Evolutionary conservation across 2,797 vertebrate species (phyloP).

Genomic region (Cynopterus sphinx): DNA sequence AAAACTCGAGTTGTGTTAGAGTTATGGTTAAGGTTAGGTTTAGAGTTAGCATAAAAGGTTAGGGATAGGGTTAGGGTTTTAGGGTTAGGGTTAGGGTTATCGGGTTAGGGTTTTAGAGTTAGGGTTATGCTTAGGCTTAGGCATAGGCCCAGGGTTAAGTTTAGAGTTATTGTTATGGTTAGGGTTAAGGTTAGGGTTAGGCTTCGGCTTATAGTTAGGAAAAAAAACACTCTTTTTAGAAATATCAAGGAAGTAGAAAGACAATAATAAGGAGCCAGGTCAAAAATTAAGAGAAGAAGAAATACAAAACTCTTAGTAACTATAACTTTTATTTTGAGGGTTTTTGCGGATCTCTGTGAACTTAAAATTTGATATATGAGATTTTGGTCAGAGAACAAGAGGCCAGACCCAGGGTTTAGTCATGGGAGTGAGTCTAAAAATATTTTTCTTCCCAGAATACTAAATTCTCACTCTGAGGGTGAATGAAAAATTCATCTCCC

Average conservation of each 20-base stretch:
- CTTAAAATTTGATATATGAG: not conserved
- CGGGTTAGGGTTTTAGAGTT: no score
- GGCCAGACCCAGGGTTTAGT: not conserved
- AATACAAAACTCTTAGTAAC: not conserved
- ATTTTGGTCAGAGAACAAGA: not conserved
- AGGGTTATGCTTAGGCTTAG: no score
- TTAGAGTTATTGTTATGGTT: no score
- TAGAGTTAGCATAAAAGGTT: no score
- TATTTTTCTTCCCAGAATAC: not conserved
- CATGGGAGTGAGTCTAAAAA: not conserved
- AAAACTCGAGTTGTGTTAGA: no score
- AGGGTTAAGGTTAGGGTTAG: no score
- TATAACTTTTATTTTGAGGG: not conserved
- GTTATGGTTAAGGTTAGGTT: no score
- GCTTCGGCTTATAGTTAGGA: no score
- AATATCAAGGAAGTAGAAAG: not conserved
- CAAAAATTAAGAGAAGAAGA: not conserved
- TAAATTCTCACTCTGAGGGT: not conserved
- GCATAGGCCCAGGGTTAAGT: no score
- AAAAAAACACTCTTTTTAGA: not conserved
- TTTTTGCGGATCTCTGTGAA: not conserved
- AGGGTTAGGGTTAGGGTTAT: no score
- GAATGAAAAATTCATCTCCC: not conserved
- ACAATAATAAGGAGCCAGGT: not conserved
- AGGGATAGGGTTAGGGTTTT: no score